Evolutionary conservation across 2,888 invertebrate genomes (phyloP), one percentile per base, ranked within the genome.

Genomic region (Eupithecia subumbrata): DNA sequence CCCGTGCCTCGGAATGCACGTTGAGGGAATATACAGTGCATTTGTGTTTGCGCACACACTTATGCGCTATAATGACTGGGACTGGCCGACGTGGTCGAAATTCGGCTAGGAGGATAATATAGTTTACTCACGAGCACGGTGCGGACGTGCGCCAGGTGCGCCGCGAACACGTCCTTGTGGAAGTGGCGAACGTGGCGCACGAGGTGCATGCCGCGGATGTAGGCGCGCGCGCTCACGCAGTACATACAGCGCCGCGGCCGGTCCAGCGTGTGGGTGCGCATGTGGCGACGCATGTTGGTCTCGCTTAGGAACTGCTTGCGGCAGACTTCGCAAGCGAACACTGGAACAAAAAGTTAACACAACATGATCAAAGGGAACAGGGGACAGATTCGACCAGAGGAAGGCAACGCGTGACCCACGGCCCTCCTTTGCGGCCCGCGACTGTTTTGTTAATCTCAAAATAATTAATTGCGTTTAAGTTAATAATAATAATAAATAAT

Each of bases 121-220:
- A 25, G 14, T 68, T 64, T 72, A 84, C 83, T 68, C 22, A 86
- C 87, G 71, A 87, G 81, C 77, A 88, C 87, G 34, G 75, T 73
- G 1, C 93, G 87, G 83, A 94, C 94, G 86, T 93, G 93, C 79
- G 78, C 77, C 79, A 94, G 89, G 40, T 93, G 92, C 67, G 87
- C 84, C 69, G 79, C 96, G 83, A 97, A 95, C 80, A 97, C 94
- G 83, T 96, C 96, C 22, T 96, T 92, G 90, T 97, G 97, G 82
- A 95, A 95, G 73, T 96, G 95, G 77, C 97, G 95, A 95, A 97
- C 97, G 91, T 97, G 97, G 8, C 97, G 95, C 88, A 97, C 95
- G 37, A 97, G 95, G 89, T 97, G 97, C 90, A 97, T 97, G 85
- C 97, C 97, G 80, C 97, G 96, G 82, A 97, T 97, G 91, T 97